phyloP scores from a whole-genome alignment of 2,113 vertebrate species.

The Apeltes quadracus region DNA sequence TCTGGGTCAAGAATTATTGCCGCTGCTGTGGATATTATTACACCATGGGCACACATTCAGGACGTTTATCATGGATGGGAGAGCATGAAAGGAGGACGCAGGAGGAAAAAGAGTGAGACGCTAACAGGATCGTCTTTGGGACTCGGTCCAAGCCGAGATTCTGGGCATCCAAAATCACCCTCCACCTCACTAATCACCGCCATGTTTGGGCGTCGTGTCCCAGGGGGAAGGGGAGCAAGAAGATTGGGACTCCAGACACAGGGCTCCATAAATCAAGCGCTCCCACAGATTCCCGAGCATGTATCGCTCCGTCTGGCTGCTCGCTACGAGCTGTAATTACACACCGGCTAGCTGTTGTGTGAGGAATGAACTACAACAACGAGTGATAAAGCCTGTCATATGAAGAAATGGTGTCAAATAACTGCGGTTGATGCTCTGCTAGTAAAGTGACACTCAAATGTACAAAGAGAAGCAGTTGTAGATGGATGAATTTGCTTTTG shows the following conservation, averaged over 20 bases:
- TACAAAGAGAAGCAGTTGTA: slow-evolving; percentile 43
- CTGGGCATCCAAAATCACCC: background rate
- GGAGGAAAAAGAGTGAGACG: background rate
- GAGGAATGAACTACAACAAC: slow-evolving; percentile 91
- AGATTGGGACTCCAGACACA: slow-evolving; percentile 87
- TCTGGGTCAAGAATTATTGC: slow-evolving; percentile 20
- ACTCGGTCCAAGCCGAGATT: background rate
- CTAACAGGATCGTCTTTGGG: background rate
- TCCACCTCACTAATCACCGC: slow-evolving; percentile 75
- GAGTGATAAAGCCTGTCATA: slow-evolving; percentile 95
- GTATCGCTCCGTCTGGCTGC: slow-evolving; percentile 89
- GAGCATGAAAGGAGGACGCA: background rate
- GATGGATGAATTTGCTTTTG: slow-evolving; percentile 11
- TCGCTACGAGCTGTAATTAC: slow-evolving; percentile 95
- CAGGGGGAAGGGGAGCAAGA: slow-evolving; percentile 85
- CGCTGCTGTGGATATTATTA: slow-evolving; percentile 14
- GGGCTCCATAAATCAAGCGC: slow-evolving; percentile 92
- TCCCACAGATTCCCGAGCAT: slow-evolving; percentile 87
- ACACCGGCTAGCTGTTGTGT: slow-evolving; percentile 85
- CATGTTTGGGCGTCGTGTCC: slow-evolving; percentile 72
- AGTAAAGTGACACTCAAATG: slow-evolving; percentile 72
- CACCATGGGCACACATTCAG: slow-evolving; percentile 20
- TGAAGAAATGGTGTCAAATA: slow-evolving; percentile 95
- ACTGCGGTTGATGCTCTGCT: slow-evolving; percentile 69
- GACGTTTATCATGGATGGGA: background rate